Evolutionary conservation across 2,797 vertebrate genomes (phyloP), one percentile per base, ranked within the genome.

Genomic region (Ctenopoma multispine): DNA sequence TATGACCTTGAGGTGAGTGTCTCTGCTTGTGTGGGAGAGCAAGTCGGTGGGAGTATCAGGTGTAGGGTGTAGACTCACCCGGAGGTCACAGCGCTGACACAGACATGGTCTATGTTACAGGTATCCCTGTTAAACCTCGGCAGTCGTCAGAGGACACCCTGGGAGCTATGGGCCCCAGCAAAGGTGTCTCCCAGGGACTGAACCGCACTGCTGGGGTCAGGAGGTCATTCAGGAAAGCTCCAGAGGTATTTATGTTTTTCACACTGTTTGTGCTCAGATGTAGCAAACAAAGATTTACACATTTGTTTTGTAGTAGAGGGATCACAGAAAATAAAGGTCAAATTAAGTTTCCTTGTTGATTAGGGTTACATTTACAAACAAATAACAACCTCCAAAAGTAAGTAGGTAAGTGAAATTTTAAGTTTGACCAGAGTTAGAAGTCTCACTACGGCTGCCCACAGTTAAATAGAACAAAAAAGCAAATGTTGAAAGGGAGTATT

Each of bases 191-290:
- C 23, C 97, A 97, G 90, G 97, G 98, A 23, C 91, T 98, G 86
- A 99, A 98, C 88, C 95, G 98, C 67, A 95, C 95, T 0, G 91
- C 98, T 0, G 97, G 96, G 21, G 98, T 99, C 92, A 94, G 98
- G 87, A 96, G 97, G 86, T 99, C 98, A 0, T 99, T 99, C 93
- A 95, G 97, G 63, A 99, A 97, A 89, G 83, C 94, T 75, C 97
- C 97, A 0, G 97, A 99, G 96, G 98, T 99, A 95, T 27, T n/a
- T 0, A 2, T 27, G 4, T 9, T n/a, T 60, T 34, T 3, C 10
- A 53, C 17, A 53, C 17, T 24, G 15, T 20, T 24, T 4, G 10
- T 41, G 7, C 31, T 54, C 34, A 20, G 10, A 46, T 31, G n/a
- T n/a, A n/a, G n/a, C n/a, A n/a, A n/a, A n/a, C n/a, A n/a, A n/a